Conservation (phyloP, 2,797 vertebrate genomes). For the Adrianichthys oophorus region DNA sequence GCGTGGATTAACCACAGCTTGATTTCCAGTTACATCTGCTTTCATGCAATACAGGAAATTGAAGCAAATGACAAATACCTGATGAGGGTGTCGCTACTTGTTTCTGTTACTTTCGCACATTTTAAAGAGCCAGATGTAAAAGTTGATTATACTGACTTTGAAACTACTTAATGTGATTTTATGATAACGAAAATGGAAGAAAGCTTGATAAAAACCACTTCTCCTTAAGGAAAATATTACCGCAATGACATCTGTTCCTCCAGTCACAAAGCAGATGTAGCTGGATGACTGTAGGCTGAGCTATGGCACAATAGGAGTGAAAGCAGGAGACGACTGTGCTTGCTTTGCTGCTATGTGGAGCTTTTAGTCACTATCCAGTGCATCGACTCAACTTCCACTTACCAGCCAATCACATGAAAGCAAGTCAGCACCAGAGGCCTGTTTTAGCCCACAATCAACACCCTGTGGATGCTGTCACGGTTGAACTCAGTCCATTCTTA, state of each 20-base stretch:
- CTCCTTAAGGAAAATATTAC: background rate
- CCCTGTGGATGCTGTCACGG: conserved; percentile 68
- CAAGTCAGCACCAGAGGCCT: conserved; percentile 52
- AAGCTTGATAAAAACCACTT: background rate
- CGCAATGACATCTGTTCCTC: conserved; percentile 8
- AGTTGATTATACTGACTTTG: background rate
- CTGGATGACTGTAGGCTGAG: conserved; percentile 20
- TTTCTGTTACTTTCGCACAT: background rate
- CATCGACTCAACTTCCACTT: conserved; percentile 68
- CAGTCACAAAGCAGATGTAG: background rate
- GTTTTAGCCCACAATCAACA: conserved; percentile 81
- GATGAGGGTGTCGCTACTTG: conserved; percentile 12
- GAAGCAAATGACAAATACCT: conserved; percentile 12
- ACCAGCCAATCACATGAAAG: conserved; percentile 57
- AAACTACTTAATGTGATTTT: background rate
- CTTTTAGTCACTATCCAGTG: conserved; percentile 71
- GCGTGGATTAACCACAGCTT: conserved; percentile 49
- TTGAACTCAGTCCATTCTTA: conserved; percentile 45
- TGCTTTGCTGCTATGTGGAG: conserved; percentile 65
- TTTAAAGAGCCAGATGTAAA: background rate
- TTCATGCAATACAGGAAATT: conserved; percentile 29
- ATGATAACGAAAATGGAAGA: too few relatives aligned
- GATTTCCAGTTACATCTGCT: conserved; percentile 35
- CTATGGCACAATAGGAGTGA: conserved; percentile 21
- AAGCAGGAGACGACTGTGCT: conserved; percentile 51